Percentiles rank a stretch among this genome's conserved stretches.
Evolutionary conservation across 2,888 invertebrate species (phyloP).

Genomic region (Labia minor): DNA sequence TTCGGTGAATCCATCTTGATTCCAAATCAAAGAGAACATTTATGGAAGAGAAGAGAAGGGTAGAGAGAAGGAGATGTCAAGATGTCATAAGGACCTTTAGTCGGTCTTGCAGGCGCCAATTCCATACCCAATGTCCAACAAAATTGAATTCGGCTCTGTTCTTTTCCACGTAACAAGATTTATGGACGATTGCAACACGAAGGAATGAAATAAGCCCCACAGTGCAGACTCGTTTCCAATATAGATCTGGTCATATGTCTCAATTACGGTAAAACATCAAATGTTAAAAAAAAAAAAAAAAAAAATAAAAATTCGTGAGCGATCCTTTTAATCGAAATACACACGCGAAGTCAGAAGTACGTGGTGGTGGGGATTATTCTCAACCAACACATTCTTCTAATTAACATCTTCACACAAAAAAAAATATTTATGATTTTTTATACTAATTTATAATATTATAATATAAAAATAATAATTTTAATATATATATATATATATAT

Average conservation of each 20-base stretch:
- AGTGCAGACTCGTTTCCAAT: background rate
- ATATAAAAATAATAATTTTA: too few relatives aligned
- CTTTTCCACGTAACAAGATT: background rate
- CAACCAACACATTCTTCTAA: background rate
- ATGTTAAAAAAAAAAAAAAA: too few relatives aligned
- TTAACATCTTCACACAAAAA: background rate
- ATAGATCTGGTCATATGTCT: background rate
- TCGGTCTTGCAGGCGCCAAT: background rate
- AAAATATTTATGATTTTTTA: too few relatives aligned
- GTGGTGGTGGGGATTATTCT: too few relatives aligned
- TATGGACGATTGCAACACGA: background rate
- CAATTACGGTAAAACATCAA: background rate
- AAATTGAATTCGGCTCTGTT: background rate
- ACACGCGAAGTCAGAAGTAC: background rate
- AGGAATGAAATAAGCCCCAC: background rate
- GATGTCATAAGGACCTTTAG: background rate
- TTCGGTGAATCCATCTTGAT: background rate
- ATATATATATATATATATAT: too few relatives aligned
- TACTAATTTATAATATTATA: too few relatives aligned
- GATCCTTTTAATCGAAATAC: background rate
- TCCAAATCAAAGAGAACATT: too few relatives aligned
- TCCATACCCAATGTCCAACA: background rate
- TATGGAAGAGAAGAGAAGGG: too few relatives aligned
- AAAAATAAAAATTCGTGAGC: background rate
- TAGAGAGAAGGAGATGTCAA: background rate